Evolutionary conservation across 2,888 invertebrate genomes (phyloP), one percentile per base, ranked within the genome.

Genomic region (Blastobasis lacticolella): DNA sequence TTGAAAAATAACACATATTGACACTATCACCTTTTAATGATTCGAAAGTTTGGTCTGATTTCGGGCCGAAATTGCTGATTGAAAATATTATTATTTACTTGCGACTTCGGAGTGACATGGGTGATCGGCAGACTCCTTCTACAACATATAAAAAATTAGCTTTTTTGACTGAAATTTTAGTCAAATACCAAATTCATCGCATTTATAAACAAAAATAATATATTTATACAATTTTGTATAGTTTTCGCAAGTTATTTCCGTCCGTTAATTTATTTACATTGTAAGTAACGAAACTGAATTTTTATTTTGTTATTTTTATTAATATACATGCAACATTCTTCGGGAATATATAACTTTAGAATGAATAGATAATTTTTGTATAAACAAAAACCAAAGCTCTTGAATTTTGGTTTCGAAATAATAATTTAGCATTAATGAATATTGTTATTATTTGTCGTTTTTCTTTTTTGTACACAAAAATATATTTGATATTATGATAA

Each of bases 201-300:
- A 23, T 23, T 23, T 23, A 2, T 23, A 23, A 2, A 1, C 23
- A 23, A 23, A 23, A 2, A 1, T 3, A 23, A 23, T 23, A 23
- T 23, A 23, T 23, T 23, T 2, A 23, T 2, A 1, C 23, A 23
- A 46, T 53, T 54, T 54, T 54, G 47, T 8, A 49, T 48, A 54
- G 52, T 45, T 56, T 51, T 57, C 57, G 10, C 37, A 45, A 49
- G 52, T 52, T 56, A 54, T 63, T 68, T 69, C 71, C 73, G 72
- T 73, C 72, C 73, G 67, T 67, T 65, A 52, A 60, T 62, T 66
- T 64, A 57, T 63, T 53, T 61, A 10, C 44, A 46, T 49, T 48
- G 38, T 48, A 55, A 45, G 36, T 40, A 51, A 51, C 47, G 23
- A 49, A 49, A 46, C 54, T 10, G 23, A 23, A 50, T 54, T 50